A percentile compares a stretch with the other conserved stretches of the same genome.
Evolutionary conservation across 1,140 invertebrate genomes (phyloP).

Genomic region (Onthophagus taurus): DNA sequence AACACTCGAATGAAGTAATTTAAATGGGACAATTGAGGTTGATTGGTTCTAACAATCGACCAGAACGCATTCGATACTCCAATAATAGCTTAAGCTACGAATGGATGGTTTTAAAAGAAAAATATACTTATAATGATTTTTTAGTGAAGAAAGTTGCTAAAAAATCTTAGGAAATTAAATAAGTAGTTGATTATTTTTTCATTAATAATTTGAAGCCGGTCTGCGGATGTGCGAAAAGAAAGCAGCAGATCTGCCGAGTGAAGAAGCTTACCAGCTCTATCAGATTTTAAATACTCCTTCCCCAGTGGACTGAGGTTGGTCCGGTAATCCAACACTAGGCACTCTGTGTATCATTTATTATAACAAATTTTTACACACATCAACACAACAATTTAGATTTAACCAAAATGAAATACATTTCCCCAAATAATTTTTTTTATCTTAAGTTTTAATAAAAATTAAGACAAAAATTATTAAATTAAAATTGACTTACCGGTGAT

Average conservation of each 20-base stretch:
- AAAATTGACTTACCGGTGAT: conserved; percentile 51
- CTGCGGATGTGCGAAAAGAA: conserved; percentile 10
- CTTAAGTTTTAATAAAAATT: no score
- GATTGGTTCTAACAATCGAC: no score
- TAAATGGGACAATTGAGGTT: no score
- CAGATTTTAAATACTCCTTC: conserved; percentile 69
- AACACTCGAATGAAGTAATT: no score
- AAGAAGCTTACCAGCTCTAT: conserved; percentile 62
- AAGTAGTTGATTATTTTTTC: not conserved
- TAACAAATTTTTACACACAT: no score
- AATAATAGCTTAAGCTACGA: no score
- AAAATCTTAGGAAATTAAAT: not conserved
- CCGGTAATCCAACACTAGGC: conserved; percentile 50
- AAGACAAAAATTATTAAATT: not conserved
- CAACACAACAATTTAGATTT: conserved; percentile 11
- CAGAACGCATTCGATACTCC: no score
- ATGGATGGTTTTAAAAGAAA: no score
- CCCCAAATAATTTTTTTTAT: no score
- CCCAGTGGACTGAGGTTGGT: conserved; percentile 61
- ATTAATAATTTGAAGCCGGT: conserved; percentile 8
- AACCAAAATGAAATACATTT: no score
- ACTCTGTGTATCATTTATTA: no score
- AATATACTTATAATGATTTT: no score
- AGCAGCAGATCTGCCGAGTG: conserved; percentile 10
- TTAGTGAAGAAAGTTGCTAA: not conserved